Base-by-base conservation (phyloP, 2,888 invertebrate genomes). In the Mellilla xanthometata region DNA sequence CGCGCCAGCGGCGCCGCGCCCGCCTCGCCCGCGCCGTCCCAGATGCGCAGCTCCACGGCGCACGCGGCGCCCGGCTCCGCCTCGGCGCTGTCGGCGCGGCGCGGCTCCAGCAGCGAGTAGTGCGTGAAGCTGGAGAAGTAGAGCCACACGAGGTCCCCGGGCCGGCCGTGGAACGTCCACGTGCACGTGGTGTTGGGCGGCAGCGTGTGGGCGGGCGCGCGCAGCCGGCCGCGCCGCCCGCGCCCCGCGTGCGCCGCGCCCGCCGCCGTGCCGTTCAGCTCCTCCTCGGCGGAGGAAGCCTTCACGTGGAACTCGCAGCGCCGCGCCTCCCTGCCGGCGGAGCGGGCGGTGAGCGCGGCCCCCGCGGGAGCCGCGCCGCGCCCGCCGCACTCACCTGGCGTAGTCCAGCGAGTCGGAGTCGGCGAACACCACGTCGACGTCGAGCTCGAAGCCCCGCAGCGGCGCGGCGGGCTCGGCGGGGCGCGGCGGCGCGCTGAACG, bases 391-490 rank as follows among this genome's bases (percentile, higher is more conserved):
- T 60, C 19, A 89, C 89, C 89, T 91, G 2, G 95, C 95, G 71
- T 95, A 96, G 72, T 97, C 96, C 35, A 95, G 91, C 0, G 96
- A 95, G 68, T 96, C 96, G 0, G 96, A 96, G 72, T 97, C 96
- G 0, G 95, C 95, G 72, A 96, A 96, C 26, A 96, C 93, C 26
- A 97, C 95, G 65, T 96, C 95, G n/a, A 96, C 95, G 60, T 88
- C 87, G 30, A 97, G 91, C 69, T 97, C 97, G 65, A 97, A 95
- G 42, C 95, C 95, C 2, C 95, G 90, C 42, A 97, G 88, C 0
- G 95, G 93, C 0, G 93, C 93, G 33, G 92, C 92, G 2, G 93
- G 92, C 1, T 81, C 75, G 31, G 81, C 66, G 8, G 88, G 75
- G 40, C 94, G 93, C 38, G 95, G 83, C 2, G 96, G 96, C 38